Evolutionary conservation across 1,140 invertebrate species (phyloP).

Genomic region (Popillia japonica): DNA sequence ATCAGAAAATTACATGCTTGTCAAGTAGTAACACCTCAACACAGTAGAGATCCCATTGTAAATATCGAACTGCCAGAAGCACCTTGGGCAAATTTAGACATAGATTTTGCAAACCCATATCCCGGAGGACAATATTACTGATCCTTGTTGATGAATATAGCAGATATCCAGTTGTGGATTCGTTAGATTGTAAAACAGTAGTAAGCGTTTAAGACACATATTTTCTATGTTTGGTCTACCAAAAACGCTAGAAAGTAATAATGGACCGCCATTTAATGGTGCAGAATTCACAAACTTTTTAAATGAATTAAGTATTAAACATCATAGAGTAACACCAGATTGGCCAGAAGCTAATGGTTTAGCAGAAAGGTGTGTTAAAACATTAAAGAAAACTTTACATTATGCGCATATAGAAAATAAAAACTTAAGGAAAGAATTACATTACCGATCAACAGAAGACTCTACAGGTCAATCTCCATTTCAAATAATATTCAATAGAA

Average conservation of each 20-base stretch:
- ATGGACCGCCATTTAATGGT: not conserved
- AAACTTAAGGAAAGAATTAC: no score
- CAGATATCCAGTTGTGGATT: constrained; percentile 36
- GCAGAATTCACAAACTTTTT: not conserved
- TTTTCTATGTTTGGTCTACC: not conserved
- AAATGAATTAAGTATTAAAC: not conserved
- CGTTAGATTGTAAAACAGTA: not conserved
- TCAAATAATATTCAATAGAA: no score
- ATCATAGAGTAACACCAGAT: no score
- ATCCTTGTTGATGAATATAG: constrained; percentile 38
- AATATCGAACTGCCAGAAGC: not conserved
- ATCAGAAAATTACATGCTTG: constrained; percentile 30
- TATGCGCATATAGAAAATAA: no score
- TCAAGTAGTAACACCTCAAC: no score
- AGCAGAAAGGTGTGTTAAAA: no score
- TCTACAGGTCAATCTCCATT: not conserved
- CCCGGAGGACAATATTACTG: constrained; percentile 36
- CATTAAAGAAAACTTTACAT: no score
- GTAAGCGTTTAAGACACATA: not conserved
- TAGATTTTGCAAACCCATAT: constrained; percentile 36
- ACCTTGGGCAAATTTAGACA: constrained; percentile 23
- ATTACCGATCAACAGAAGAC: not conserved
- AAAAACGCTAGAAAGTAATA: not conserved
- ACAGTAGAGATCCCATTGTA: not conserved
- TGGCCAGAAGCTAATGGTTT: no score